Evolutionary conservation across 2,888 invertebrate genomes (phyloP).

Genomic region (Leucophenga maculata): DNA sequence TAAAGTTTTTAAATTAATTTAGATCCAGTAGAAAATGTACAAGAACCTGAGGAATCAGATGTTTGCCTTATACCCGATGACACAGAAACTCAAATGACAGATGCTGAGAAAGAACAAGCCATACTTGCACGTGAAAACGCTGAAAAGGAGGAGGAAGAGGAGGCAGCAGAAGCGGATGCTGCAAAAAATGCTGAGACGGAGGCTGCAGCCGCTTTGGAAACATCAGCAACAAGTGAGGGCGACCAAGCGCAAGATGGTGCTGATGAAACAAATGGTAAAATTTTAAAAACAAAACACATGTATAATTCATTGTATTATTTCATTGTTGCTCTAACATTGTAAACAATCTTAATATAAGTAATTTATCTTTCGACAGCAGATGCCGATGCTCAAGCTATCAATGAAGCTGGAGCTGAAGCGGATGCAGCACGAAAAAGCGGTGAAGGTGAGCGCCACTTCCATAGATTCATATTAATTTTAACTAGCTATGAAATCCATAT

Average conservation of each 20-base stretch:
- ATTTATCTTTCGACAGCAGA: constrained; percentile 41
- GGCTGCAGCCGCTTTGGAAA: constrained; percentile 21
- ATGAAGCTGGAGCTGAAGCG: constrained; percentile 58
- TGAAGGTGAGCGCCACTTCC: constrained; percentile 55
- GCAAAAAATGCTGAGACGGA: constrained; percentile 22
- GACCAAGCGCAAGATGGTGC: constrained; percentile 38
- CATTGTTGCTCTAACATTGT: constrained; percentile 27
- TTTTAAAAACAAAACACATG: neutral
- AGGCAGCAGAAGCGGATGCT: constrained; percentile 48
- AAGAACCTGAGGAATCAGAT: constrained; percentile 77
- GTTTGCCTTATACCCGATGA: constrained; percentile 81
- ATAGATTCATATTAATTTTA: constrained; percentile 2
- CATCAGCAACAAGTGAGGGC: constrained; percentile 22
- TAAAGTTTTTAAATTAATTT: constrained; percentile 12
- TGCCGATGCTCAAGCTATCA: constrained; percentile 57
- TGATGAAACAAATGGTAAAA: constrained; percentile 49
- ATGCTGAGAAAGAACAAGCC: constrained; percentile 79
- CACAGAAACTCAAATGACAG: constrained; percentile 77
- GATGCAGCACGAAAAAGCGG: constrained; percentile 41
- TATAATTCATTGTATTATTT: neutral
- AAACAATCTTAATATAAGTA: neutral
- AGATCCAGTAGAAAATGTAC: constrained; percentile 74
- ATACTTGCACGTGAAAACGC: constrained; percentile 69
- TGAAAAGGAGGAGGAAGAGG: constrained; percentile 62
- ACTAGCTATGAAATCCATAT: neutral